Base-by-base conservation (phyloP, 2,888 invertebrate species). In the Zaprionus lineosus region DNA sequence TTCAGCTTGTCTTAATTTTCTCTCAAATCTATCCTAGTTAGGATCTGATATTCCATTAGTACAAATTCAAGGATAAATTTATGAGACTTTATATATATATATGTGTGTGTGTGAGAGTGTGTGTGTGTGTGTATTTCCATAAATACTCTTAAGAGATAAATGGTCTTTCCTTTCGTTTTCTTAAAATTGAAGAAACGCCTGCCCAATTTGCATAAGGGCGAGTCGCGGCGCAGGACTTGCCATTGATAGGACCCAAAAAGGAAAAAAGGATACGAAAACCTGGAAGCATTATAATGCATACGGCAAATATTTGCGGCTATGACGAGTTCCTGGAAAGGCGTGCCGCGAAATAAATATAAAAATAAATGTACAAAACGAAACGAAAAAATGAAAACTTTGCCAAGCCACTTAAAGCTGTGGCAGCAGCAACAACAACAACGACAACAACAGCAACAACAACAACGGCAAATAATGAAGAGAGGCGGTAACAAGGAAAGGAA, bases 311-410 rank as follows among this genome's bases (percentile, higher is more conserved):
- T 81, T 76, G 77, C 64, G 65, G 62, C 63, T 59, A 53, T 64
- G 58, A 44, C 48, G 65, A 71, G 64, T 78, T 78, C 81, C 70
- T 56, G 66, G 84, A 81, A 78, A 70, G 73, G 84, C 77, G 82
- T 84, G 73, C 43, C 63, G 57, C 52, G 66, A 50, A 47, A 70
- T 62, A 63, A 36, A 68, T 53, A 59, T 37, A 55, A 6, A 21
- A 21, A 39, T 15, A 28, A 39, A 29, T 29, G 21, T 9, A 51
- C 2, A 8, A 16, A 1, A 19, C n/a, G 8, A 52, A 34, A 37
- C 44, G 12, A 18, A 8, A 39, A 7, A 6, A 8, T 6, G 16
- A 43, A 34, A 28, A 31, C 28, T 34, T 15, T 39, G 9, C 21
- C 39, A 15, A 44, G 47, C 67, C 81, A 81, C 77, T 78, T 76